Evolutionary conservation across 2,797 vertebrate genomes (phyloP), one percentile per base, ranked within the genome.

Genomic region (Garrulus glandarius): DNA sequence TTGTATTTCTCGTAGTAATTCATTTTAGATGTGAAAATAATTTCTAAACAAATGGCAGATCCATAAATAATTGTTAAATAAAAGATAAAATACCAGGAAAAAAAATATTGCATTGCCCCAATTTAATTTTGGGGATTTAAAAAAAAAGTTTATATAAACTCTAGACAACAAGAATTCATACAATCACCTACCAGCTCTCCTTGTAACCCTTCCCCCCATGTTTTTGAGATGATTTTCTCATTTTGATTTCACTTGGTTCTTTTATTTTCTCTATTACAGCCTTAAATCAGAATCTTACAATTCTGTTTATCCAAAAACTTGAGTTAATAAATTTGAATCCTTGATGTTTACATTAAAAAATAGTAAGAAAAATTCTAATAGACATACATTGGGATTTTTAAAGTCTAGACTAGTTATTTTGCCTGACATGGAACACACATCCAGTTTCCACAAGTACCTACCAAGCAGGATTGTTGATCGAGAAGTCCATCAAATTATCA

Each of bases 151-250:
- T 47, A 39, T 39, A 68, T 37, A 85, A 93, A 72, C 59, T 30
- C 12, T 39, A 77, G 19, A 74, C 20, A 55, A 50, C 5, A 78
- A 64, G 46, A 79, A 89, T 34, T 63, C 41, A 63, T 16, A 24
- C 4, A 32, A 24, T 5, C 8, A 60, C 15, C 53, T 55, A 70
- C 26, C 10, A 93, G 21, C 11, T 64, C 34, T 60, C 27, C 10
- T 81, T 13, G 0, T n/a, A 63, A 63, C 4, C 11, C 36, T 27
- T 24, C 10, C 24, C 10, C 22, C 6, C 7, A 13, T 11, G 18
- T 29, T 80, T 85, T 44, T 6, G 7, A 24, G 18, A 16, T 55
- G 87, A 67, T 44, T 59, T 63, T 44, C 7, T 13, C 26, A 24
- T 47, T 87, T 76, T 72, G 6, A 76, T 72, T 92, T 72, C 6